Percentiles rank a stretch among this genome's conserved stretches.
phyloP scores from a whole-genome alignment of 1,140 invertebrate genomes.

The Bombus impatiens region DNA sequence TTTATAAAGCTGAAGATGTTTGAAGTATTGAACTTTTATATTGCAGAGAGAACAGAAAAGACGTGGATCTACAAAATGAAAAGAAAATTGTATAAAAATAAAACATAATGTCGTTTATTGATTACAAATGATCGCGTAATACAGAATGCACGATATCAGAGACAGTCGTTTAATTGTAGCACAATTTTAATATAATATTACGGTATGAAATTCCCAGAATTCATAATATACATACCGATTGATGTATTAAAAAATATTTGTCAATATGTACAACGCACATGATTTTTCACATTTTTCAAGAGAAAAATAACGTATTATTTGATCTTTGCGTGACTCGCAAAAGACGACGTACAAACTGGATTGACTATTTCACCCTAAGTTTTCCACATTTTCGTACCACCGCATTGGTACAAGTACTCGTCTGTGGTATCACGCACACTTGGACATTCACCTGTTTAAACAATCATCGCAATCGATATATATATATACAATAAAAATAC shows the following conservation, averaged over 20 bases:
- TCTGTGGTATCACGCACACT: slow-evolving; percentile 18
- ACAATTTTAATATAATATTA: slow-evolving; percentile 40
- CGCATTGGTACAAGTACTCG: too few species aligned
- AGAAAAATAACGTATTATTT: slow-evolving; percentile 33
- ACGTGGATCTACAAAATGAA: background rate
- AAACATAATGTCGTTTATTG: slow-evolving; percentile 61
- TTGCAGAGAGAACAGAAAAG: background rate
- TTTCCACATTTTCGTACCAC: slow-evolving; percentile 32
- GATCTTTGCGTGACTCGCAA: slow-evolving; percentile 27
- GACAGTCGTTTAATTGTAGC: slow-evolving; percentile 47
- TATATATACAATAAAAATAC: slow-evolving; percentile 46
- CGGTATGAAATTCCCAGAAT: slow-evolving; percentile 35
- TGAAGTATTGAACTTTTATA: background rate
- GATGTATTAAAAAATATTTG: slow-evolving; percentile 49
- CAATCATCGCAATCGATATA: slow-evolving; percentile 42
- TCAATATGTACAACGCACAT: slow-evolving; percentile 41
- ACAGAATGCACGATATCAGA: slow-evolving; percentile 52
- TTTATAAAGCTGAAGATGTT: background rate
- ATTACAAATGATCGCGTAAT: slow-evolving; percentile 60
- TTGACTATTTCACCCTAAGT: slow-evolving; percentile 25
- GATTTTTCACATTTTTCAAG: slow-evolving; percentile 7
- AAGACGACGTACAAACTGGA: slow-evolving; percentile 50
- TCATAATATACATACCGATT: slow-evolving; percentile 27
- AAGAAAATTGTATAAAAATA: slow-evolving; percentile 55
- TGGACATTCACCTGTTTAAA: slow-evolving; percentile 34